Base-by-base conservation (phyloP, 2,113 vertebrate species). In the Gulo gulo region DNA sequence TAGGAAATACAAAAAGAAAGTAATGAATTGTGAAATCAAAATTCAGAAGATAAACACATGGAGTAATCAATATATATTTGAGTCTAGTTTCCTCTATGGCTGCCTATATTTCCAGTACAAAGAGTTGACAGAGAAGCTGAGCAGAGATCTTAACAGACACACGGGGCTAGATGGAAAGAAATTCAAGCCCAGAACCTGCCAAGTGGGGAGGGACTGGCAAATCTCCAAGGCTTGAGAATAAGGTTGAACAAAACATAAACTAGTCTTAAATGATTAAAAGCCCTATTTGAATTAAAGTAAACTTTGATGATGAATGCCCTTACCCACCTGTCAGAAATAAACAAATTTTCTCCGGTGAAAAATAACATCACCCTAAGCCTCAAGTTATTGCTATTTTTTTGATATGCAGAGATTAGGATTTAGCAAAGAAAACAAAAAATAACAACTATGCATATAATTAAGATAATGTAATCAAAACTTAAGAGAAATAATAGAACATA, bases 401-500 rank as follows among this genome's bases (percentile, higher is more conserved):
- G 3, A 86, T 36, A 87, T 42, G 55, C 2, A 74, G 6, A 65
- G 74, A 92, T 71, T 83, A 74, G 7, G 24, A 94, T 47, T 97
- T 34, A 94, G 26, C 26, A 82, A 83, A 31, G 69, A 80, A 88
- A 76, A 61, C 71, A 50, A 83, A 63, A 69, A 55, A 13, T 69
- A 87, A 69, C 52, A 96, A 89, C 24, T 47, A 67, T 7, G 34
- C 7, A 50, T 91, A 47, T 73, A 89, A 81, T 18, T 71, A 89
- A 93, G 10, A 73, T 61, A 86, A 90, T 88, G 23, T 20, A 74
- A 59, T 69, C 12, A 87, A 91, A 96, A 57, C 34, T 23, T 87
- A 94, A 94, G 55, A 91, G 95, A 96, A 87, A 61, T 86, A 97
- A 92, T 15, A 89, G 14, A 57, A 55, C 42, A 63, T 88, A 97